Percentiles rank a stretch among this genome's conserved stretches.
phyloP scores from a whole-genome alignment of 2,888 invertebrate genomes.

The Epinotia demarniana region DNA sequence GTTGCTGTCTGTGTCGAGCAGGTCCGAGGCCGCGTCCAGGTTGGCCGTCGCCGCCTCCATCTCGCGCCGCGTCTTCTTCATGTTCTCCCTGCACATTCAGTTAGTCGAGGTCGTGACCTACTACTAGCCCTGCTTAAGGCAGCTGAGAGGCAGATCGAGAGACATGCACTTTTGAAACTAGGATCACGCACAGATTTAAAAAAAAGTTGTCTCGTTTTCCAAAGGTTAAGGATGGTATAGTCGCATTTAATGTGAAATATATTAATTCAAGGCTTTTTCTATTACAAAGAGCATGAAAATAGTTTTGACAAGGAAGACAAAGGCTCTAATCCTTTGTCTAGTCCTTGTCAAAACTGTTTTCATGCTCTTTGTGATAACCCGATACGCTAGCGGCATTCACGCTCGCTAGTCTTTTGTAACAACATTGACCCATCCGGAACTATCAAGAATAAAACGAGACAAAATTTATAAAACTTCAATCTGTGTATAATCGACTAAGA shows the following conservation, averaged over 20 bases:
- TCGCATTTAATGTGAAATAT: not conserved
- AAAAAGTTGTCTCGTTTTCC: not conserved
- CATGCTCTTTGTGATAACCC: no score
- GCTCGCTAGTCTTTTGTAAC: not conserved
- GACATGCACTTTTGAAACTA: slow-evolving; percentile 10
- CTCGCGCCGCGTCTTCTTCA: slow-evolving; percentile 95
- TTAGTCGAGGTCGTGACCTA: not conserved
- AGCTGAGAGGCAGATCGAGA: not conserved
- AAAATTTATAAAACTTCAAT: not conserved
- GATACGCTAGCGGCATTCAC: no score
- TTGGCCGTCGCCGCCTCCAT: slow-evolving; percentile 94
- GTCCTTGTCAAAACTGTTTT: no score
- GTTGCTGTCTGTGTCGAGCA: slow-evolving; percentile 94
- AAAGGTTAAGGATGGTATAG: not conserved
- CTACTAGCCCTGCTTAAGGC: slow-evolving; percentile 2
- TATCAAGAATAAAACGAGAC: not conserved
- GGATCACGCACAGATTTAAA: not conserved
- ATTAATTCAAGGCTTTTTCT: no score
- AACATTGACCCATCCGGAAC: not conserved
- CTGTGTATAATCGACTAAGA: not conserved
- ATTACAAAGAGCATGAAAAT: no score
- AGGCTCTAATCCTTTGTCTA: no score
- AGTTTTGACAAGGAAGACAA: no score
- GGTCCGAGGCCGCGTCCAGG: slow-evolving; percentile 93
- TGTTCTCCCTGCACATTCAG: slow-evolving; percentile 86